Evolutionary conservation across 2,888 invertebrate species (phyloP), one percentile per base, ranked within the genome.

Genomic region (Archaeoteleia sp.): DNA sequence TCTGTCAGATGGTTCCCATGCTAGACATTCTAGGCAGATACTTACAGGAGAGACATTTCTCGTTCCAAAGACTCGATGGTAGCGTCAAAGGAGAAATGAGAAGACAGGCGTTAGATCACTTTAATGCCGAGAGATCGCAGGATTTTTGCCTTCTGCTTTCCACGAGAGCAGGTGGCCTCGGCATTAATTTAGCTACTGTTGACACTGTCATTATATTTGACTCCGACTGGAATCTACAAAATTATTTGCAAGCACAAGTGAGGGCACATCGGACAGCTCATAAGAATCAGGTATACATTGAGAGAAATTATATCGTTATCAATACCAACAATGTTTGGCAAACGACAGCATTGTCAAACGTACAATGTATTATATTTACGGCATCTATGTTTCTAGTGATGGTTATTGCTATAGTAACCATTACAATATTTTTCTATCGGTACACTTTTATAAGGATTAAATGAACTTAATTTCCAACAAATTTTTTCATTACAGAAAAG

Each of bases 211-310:
- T 99, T 74, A 99, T 99, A 75, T 99, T 98, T 85, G 99, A 99
- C 87, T 97, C 97, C 1, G 98, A 99, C 87, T 99, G 98, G 98
- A 99, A 99, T 89, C 99, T 98, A 1, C 98, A 99, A 86, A 99
- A 98, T 86, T 98, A 99, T 87, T 87, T 99, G 58, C 98, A 99
- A 87, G 99, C 99, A 32, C 97, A 98, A 88, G 98, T 98, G 4
- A 90, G 99, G 76, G 98, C 98, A 7, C 99, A 99, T 88, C 90
- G 99, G 75, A 99, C 99, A 79, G 99, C 99, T 0, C 99, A 99
- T 86, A 98, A 97, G 82, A 98, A 98, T 88, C 98, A 98, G 90
- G 95, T 92, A 82, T 71, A 55, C 67, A 35, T 34, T 57, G 62
- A 51, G n/a, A n/a, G n/a, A n/a, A n/a, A n/a, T n/a, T n/a, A n/a